These are phyloP conservation scores for Campoletis sonorensis DNA, from an alignment of 1,140 invertebrate species.

Conservation along the genomic window DNA sequence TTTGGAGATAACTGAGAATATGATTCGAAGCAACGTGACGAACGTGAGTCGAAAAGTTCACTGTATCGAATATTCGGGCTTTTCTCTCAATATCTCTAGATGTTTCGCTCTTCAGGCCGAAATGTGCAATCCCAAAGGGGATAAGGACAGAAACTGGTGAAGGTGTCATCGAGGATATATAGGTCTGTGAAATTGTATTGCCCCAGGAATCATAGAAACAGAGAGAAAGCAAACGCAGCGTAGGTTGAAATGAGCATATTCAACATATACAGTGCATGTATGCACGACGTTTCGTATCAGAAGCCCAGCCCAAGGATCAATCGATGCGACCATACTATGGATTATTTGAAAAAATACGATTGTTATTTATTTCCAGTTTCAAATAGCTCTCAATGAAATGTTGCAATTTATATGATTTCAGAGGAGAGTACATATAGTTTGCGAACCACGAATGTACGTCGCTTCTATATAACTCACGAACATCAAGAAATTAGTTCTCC, in stretches of 20 bases:
- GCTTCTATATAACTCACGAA: conserved; percentile 13
- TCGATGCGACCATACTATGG: too few species aligned
- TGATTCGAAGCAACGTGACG: too few species aligned
- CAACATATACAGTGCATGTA: too few species aligned
- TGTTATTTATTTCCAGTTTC: too few species aligned
- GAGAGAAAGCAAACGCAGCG: background rate
- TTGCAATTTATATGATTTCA: background rate
- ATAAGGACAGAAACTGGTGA: conserved; percentile 5
- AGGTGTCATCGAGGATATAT: conserved; percentile 14
- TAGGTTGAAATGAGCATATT: background rate
- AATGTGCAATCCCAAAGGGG: conserved; percentile 4
- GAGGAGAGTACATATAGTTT: background rate
- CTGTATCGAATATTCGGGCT: too few species aligned
- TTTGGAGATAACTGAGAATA: too few species aligned
- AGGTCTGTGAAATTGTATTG: background rate
- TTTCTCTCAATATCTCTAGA: background rate
- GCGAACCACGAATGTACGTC: background rate
- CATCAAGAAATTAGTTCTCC: conserved; percentile 40
- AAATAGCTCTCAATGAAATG: too few species aligned
- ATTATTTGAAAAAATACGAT: too few species aligned
- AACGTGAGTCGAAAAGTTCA: too few species aligned
- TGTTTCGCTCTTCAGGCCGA: background rate
- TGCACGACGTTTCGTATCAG: too few species aligned
- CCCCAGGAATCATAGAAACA: background rate
- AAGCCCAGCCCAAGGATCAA: too few species aligned